phyloP scores from a whole-genome alignment of 2,113 vertebrate genomes.

The Drymodes brunneopygia region DNA sequence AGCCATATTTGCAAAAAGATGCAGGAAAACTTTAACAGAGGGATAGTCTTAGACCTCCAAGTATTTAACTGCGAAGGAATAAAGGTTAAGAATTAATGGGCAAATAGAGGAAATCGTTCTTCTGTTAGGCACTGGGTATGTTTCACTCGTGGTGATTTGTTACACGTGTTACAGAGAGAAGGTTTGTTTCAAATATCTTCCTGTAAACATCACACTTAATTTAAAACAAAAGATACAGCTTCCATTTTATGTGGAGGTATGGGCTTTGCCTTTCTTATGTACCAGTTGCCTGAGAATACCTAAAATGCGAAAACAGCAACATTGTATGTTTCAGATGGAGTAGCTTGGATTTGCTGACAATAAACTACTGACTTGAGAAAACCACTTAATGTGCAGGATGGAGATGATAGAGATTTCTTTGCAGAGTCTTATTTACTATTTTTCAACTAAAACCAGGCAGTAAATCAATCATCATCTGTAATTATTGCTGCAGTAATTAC shows the following conservation, averaged over 20 bases:
- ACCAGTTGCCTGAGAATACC: not conserved
- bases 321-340: constrained; percentile 22
- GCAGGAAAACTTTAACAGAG: constrained; percentile 37
- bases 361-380: constrained; percentile 50
- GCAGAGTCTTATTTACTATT: constrained; percentile 41
- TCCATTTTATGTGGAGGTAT: constrained; percentile 60
- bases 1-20: constrained; percentile 21
- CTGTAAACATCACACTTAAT: constrained; percentile 40
- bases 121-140: not conserved
- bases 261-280: not conserved
- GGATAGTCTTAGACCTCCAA: not conserved
- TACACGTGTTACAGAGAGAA: not conserved
- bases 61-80: not conserved
- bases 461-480: constrained; percentile 55
- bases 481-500: constrained; percentile 47
- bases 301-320: constrained; percentile 19
- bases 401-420: constrained; percentile 40
- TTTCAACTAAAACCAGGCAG: constrained; percentile 48
- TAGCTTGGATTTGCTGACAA: constrained; percentile 38
- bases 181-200: constrained; percentile 32
- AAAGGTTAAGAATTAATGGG: not conserved
- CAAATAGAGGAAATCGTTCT: not conserved
- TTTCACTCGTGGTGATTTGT: not conserved
- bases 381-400: not conserved
- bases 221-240: constrained; percentile 54